Evolutionary conservation across 2,113 vertebrate species (phyloP), one percentile per base, ranked within the genome.

Genomic region (Nestor notabilis): DNA sequence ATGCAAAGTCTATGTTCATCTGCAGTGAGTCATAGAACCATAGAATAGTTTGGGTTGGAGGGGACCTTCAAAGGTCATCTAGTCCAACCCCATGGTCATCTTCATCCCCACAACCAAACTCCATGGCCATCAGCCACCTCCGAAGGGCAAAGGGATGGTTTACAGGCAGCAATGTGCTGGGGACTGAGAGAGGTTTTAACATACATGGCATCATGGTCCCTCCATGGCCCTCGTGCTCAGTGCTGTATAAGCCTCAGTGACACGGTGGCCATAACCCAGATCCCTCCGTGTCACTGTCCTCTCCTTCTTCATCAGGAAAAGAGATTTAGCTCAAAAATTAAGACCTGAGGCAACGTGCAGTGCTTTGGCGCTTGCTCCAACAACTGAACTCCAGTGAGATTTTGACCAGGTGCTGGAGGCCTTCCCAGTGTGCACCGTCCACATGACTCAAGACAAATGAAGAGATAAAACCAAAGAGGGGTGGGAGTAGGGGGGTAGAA

Each of bases 1-100:
- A 55, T 6, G 23, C 11, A 14, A 55, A n/a, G 6, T 12, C 23
- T 27, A 7, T 0, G 0, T 24, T 17, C 2, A 0, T 44, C 44
- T 74, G 60, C 41, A 46, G 44, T 24, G 55, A 31, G 52, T 49
- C 17, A 58, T 13, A 35, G 56, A 58, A 58, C 24, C 33, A 58
- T 16, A 35, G 56, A 58, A 58, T 33, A 24, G 21, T 58, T 35
- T 35, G 56, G 14, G 33, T 58, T 58, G 56, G 21, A 35, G 35
- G 33, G 33, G 56, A 24, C 21, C 56, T 23, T 24, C 56, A 35
- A 58, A 35, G 56, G 56, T 35, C 56, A 16, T 35, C n/a, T 15
- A 58, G 33, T 10, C 56, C 56, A 58, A 35, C 21, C 21, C 33
- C 56, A n/a, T 0, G 0, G 18, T 13, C 41, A 28, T 46, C 49